Percentiles rank a stretch among this genome's conserved stretches.
These are phyloP conservation scores for Amblyjoppa fuscipennis DNA, from an alignment of 2,888 invertebrate genomes.

Conservation along the genomic window DNA sequence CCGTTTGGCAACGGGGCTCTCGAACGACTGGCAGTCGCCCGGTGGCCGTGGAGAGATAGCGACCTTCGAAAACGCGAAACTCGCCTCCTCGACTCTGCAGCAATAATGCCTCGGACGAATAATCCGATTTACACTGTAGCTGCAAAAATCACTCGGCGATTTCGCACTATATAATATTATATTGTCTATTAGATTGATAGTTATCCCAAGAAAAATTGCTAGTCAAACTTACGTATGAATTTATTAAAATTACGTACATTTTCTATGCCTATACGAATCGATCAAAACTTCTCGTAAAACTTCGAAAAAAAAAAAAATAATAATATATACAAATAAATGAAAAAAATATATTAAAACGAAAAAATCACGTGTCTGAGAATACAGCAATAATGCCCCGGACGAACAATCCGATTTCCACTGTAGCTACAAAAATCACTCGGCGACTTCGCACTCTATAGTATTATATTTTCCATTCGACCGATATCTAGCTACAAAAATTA, in stretches of 20 bases:
- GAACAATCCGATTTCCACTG: no score
- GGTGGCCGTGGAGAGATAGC: conserved; percentile 62
- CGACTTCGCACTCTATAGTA: not conserved
- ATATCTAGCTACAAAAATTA: no score
- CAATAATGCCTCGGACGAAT: conserved; percentile 34
- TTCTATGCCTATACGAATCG: no score
- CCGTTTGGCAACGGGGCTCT: conserved; percentile 68
- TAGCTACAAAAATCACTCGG: no score
- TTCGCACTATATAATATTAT: not conserved
- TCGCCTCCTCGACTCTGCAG: conserved; percentile 46
- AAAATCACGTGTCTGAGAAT: no score
- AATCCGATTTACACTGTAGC: conserved; percentile 7
- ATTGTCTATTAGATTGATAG: not conserved
- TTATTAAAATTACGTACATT: no score
- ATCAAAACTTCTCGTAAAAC: not conserved
- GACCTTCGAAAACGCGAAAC: conserved; percentile 66
- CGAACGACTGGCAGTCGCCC: conserved; percentile 61
- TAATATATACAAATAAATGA: no score
- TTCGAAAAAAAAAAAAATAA: no score
- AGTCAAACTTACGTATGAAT: not conserved
- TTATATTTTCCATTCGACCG: no score
- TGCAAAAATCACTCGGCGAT: not conserved
- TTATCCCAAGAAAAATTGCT: not conserved
- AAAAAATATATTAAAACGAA: no score
- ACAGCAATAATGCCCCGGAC: no score